Evolutionary conservation across 2,113 vertebrate species (phyloP).

Genomic region (Azemiops feae): DNA sequence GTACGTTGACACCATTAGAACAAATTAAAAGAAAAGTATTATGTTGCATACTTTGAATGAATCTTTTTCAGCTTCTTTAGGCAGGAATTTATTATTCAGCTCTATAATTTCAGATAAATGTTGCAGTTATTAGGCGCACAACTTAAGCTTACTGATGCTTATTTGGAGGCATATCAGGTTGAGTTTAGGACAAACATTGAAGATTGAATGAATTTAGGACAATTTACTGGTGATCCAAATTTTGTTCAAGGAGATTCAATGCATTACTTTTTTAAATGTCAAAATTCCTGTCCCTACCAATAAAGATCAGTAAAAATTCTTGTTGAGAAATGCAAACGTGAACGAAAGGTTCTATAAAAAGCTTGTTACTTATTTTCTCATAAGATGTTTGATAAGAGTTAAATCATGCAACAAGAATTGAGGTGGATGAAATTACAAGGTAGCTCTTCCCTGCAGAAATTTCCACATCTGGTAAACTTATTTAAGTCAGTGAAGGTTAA

Average conservation of each 20-base stretch:
- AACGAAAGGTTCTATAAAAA: background rate
- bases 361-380: conserved; percentile 6
- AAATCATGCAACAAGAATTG: background rate
- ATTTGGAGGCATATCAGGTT: background rate
- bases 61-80: background rate
- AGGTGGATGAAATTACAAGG: background rate
- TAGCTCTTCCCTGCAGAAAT: background rate
- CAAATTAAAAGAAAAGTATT: background rate
- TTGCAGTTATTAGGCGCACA: background rate
- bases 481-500: background rate
- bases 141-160: background rate
- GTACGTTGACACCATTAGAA: background rate
- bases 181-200: background rate
- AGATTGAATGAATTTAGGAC: background rate
- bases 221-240: background rate
- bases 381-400: conserved; percentile 21
- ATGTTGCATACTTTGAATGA: background rate
- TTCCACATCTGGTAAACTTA: background rate
- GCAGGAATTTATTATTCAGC: background rate
- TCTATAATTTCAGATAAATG: background rate
- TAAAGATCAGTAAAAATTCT: background rate
- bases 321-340: background rate
- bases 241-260: background rate
- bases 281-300: background rate
- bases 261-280: background rate